Evolutionary conservation across 2,888 invertebrate species (phyloP), one percentile per base, ranked within the genome.

Genomic region (Hyposoter dolosus): DNA sequence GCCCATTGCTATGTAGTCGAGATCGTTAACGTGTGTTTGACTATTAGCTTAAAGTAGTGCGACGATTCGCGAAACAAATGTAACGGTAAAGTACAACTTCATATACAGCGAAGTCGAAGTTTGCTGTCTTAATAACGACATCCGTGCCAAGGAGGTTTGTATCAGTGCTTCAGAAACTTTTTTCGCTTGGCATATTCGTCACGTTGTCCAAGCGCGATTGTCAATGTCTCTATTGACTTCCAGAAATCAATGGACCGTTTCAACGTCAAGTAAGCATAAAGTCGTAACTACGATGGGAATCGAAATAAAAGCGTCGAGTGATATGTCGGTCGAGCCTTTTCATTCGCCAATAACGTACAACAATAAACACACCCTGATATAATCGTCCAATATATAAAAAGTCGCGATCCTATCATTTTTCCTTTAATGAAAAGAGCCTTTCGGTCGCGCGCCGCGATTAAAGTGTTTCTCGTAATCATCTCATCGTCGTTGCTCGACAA

Each of bases 21-120:
- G 86, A 86, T 87, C 87, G 87, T 88, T 87, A 88, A 87, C 88
- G 88, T 87, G 85, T 88, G 88, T 87, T 87, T 84, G 68, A 43
- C 84, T 84, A 86, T 87, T 87, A 87, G 87, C 83, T 87, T 82
- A 85, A 85, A 83, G 80, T 80, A 65, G 81, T 68, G 79, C 74
- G 69, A 85, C 83, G 79, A 85, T 86, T 83, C 71, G 74, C 85
- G 72, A 84, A 85, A 88, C 85, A 88, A 83, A 88, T 87, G 85
- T 84, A 84, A 76, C 79, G 68, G 83, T 82, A 47, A 75, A 75
- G 35, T 75, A 68, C 66, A 83, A 47, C 32, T 45, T 35, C 40
- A 40, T 28, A 3, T 35, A 35, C 23, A 47, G 66, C 69, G 43
- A 68, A 82, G 82, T 85, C 69, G 43, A 68, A 82, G 82, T 85